Conservation (phyloP, 2,113 vertebrate species). For the Eonycteris spelaea region DNA sequence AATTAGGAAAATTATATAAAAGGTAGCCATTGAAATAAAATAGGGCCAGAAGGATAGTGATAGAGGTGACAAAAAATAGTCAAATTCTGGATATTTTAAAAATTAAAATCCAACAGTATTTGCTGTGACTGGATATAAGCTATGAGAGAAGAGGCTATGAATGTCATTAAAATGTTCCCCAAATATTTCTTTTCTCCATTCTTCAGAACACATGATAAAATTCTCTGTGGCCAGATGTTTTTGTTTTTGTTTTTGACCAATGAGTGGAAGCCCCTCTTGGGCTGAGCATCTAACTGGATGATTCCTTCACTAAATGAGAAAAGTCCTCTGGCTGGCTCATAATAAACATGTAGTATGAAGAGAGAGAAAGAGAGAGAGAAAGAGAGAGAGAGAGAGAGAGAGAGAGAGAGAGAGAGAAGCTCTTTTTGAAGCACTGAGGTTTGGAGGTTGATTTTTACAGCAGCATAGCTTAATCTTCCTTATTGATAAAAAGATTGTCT, state of each 20-base stretch:
- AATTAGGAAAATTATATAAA: background rate
- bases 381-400: background rate
- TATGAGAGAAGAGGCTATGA: background rate
- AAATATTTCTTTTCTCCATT: background rate
- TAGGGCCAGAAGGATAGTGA: background rate
- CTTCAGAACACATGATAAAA: background rate
- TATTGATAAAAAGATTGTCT: background rate
- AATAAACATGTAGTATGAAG: background rate
- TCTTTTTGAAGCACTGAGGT: background rate
- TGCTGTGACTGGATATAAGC: background rate
- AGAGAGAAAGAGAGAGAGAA: background rate
- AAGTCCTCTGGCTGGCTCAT: background rate
- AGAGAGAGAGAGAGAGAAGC: too few relatives aligned
- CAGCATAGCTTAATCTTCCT: background rate
- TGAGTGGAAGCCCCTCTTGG: background rate
- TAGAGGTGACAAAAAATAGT: background rate
- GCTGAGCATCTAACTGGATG: background rate
- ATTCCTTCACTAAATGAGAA: background rate
- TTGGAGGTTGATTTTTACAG: background rate
- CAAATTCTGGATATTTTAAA: background rate
- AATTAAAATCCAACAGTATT: slow-evolving; percentile 2
- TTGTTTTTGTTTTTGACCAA: background rate
- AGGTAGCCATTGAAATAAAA: background rate
- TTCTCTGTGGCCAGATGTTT: background rate
- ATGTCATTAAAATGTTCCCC: background rate